Conservation (phyloP, 2,797 vertebrate genomes). For the Lepus oiostolus region DNA sequence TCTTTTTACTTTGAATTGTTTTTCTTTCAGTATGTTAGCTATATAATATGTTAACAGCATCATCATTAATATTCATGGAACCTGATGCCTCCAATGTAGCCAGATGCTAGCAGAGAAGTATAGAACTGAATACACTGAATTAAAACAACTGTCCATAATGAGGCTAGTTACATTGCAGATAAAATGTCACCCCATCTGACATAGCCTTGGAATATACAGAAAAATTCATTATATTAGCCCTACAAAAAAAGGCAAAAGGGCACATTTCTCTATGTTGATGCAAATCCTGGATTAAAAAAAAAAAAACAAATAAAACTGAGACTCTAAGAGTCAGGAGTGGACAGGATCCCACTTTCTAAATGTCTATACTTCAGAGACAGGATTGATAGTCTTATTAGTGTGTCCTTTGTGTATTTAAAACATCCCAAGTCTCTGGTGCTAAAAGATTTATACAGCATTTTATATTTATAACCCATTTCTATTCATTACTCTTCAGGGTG, state of each 20-base stretch:
- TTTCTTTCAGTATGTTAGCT: constrained; percentile 57
- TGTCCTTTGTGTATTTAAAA: constrained; percentile 80
- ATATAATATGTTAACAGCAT: constrained; percentile 51
- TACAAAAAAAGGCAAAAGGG: constrained; percentile 59
- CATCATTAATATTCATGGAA: constrained; percentile 56
- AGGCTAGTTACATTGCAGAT: constrained; percentile 51
- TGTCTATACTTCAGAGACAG: constrained; percentile 68
- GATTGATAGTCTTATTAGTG: constrained; percentile 80
- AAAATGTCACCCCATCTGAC: constrained; percentile 44
- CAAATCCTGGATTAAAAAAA: constrained; percentile 33
- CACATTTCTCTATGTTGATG: constrained; percentile 58
- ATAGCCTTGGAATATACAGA: constrained; percentile 18
- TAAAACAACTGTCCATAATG: constrained; percentile 57
- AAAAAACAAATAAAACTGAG: not conserved
- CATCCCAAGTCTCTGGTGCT: constrained; percentile 75
- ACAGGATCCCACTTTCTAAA: constrained; percentile 72
- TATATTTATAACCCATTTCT: constrained; percentile 86
- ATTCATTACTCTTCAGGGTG: constrained; percentile 82
- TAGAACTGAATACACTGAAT: constrained; percentile 5
- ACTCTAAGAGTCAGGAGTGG: constrained; percentile 55
- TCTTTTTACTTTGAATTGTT: constrained; percentile 62
- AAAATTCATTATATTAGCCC: constrained; percentile 69
- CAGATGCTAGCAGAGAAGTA: constrained; percentile 41
- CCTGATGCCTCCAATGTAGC: constrained; percentile 14
- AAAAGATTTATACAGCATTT: constrained; percentile 84